Evolutionary conservation across 1,140 invertebrate species (phyloP).

Genomic region (Anthonomus grandis): DNA sequence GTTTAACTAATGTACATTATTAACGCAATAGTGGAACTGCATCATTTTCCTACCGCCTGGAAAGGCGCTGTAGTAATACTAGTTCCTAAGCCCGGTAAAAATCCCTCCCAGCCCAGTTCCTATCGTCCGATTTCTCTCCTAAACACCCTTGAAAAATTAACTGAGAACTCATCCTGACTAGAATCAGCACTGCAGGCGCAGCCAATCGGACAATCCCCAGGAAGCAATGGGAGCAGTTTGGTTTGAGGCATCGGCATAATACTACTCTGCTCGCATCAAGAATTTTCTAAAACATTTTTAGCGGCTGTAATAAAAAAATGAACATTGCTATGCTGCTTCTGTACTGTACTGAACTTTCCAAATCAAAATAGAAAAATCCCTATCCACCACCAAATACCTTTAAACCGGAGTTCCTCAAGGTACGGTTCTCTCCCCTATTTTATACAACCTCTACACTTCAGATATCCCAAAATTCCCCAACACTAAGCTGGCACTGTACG

Average conservation of each 20-base stretch:
- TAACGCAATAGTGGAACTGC: too few relatives aligned
- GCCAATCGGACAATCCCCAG: too few relatives aligned
- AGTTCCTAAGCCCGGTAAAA: slow-evolving; percentile 20
- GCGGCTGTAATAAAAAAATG: not conserved
- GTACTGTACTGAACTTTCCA: not conserved
- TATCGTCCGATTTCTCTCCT: slow-evolving; percentile 25
- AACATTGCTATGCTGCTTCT: not conserved
- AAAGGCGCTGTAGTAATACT: slow-evolving; percentile 19
- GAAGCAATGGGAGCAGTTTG: not conserved
- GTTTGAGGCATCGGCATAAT: not conserved
- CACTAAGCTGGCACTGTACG: too few relatives aligned
- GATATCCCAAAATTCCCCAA: not conserved
- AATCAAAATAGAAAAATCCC: too few relatives aligned
- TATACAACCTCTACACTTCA: not conserved
- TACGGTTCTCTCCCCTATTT: not conserved
- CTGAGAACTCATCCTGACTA: slow-evolving; percentile 21
- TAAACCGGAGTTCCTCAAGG: not conserved
- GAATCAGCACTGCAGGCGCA: slow-evolving; percentile 7
- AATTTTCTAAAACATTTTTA: not conserved
- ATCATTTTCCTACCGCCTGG: slow-evolving; percentile 23
- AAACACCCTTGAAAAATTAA: slow-evolving; percentile 17
- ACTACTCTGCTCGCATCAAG: not conserved
- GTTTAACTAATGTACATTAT: too few relatives aligned
- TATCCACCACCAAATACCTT: not conserved
- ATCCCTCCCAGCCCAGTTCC: slow-evolving; percentile 5